Evolutionary conservation across 2,888 invertebrate species (phyloP), one percentile per base, ranked within the genome.

Genomic region (Heterodera filipjevi): DNA sequence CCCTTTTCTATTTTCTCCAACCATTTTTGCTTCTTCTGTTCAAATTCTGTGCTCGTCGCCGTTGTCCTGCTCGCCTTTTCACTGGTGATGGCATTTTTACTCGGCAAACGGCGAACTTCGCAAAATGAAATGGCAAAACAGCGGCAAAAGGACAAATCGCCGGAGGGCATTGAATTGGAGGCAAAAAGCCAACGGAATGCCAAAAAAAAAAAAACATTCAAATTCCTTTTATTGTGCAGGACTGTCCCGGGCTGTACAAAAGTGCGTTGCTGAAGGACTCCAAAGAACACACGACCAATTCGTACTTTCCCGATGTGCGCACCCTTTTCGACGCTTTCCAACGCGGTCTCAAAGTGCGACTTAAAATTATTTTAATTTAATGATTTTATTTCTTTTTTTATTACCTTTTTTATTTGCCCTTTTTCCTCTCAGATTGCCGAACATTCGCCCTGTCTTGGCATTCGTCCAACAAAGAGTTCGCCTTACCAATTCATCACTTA

Each of bases 241-340:
- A 82, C 19, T 79, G 85, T 73, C 80, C 80, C 19, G 84, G 85
- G n/a, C 84, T 85, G 10, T 88, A 83, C 84, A 87, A 87, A 78
- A 85, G 85, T 73, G 87, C 84, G 10, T 77, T 86, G 35, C 81
- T 87, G 75, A 80, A 81, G 16, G 82, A 82, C n/a, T 78, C 83
- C 32, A 64, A 80, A n/a, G 81, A 79, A 3, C 80, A 84, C 16
- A 81, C 81, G 27, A 39, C 86, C 14, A 80, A 79, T 8, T 78
- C 77, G 27, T 82, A 84, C 79, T 87, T 85, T 77, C 84, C 86
- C 3, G 86, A 87, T 79, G 82, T 87, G 46, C 78, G 74, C 30
- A 87, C 87, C 6, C 81, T 87, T n/a, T 86, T 85, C 74, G 85
- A 87, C 66, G 81, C 82, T 35, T 87, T 87, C 77, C 78, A 84